Conservation (phyloP, 2,113 vertebrate species). For the Lepidothrix coronata region DNA sequence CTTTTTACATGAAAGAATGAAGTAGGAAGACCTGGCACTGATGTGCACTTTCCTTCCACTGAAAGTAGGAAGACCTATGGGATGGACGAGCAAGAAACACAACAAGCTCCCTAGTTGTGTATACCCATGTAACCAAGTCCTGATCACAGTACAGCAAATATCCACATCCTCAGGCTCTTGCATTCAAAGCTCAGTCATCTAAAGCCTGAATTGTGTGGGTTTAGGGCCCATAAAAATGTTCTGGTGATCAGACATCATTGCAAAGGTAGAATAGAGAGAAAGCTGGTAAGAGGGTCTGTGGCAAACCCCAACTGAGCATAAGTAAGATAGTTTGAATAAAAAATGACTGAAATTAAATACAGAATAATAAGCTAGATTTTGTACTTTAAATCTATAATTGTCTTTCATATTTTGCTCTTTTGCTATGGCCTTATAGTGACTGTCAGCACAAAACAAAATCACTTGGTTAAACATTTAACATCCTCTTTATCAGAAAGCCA, state of each 20-base stretch:
- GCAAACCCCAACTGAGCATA: not conserved
- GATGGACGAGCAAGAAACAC: not conserved
- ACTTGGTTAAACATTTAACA: not conserved
- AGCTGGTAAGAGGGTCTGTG: not conserved
- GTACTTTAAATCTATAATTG: not conserved
- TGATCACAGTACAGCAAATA: not conserved
- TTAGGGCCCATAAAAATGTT: not conserved
- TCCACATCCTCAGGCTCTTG: not conserved
- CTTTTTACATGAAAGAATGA: not conserved
- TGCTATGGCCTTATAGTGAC: not conserved
- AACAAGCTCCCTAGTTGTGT: not conserved
- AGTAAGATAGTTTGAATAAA: not conserved
- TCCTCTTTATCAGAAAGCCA: not conserved
- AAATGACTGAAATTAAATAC: not conserved
- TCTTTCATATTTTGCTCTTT: not conserved
- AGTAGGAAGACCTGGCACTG: not conserved
- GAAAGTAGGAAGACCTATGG: no score
- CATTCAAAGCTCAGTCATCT: not conserved
- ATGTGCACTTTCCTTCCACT: no score
- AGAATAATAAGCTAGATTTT: not conserved
- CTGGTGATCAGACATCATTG: not conserved
- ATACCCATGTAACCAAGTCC: accelerated
- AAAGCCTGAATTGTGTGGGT: not conserved
- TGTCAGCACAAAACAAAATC: not conserved
- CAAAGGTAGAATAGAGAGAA: not conserved